Evolutionary conservation across 2,797 vertebrate genomes (phyloP).

Genomic region (Aratinga solstitialis): DNA sequence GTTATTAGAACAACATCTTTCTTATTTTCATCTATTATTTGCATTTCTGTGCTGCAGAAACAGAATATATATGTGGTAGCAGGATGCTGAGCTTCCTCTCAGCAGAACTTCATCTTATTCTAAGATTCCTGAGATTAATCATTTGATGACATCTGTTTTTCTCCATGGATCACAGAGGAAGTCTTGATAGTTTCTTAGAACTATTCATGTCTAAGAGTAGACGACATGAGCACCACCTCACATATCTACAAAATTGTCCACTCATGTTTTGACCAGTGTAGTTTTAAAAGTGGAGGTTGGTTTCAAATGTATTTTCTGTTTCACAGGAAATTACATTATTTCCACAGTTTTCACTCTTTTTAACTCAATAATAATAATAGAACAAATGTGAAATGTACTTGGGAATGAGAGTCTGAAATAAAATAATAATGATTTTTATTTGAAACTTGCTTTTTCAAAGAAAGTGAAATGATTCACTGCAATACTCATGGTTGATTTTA

Average conservation of each 20-base stretch:
- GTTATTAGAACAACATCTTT: neutral
- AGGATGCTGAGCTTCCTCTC: neutral
- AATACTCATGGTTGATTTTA: constrained; percentile 6
- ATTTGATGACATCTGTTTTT: neutral
- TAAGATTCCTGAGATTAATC: neutral
- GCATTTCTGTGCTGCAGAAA: neutral
- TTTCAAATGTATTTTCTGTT: neutral
- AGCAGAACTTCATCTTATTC: neutral
- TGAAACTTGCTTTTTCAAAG: constrained; percentile 15
- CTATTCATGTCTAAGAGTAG: neutral
- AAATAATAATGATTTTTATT: constrained; percentile 24
- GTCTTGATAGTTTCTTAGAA: neutral
- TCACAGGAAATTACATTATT: neutral
- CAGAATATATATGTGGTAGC: neutral
- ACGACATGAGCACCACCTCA: neutral
- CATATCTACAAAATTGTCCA: neutral
- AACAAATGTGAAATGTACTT: neutral
- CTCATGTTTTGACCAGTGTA: neutral
- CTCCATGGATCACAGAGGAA: neutral
- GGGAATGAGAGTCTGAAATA: neutral
- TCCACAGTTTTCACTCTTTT: neutral
- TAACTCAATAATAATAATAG: neutral
- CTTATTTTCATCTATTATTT: neutral
- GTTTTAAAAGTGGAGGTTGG: neutral
- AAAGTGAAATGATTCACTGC: neutral